These are phyloP conservation scores for Thecophora atra DNA, from an alignment of 2,888 invertebrate genomes.

Conservation along the genomic window DNA sequence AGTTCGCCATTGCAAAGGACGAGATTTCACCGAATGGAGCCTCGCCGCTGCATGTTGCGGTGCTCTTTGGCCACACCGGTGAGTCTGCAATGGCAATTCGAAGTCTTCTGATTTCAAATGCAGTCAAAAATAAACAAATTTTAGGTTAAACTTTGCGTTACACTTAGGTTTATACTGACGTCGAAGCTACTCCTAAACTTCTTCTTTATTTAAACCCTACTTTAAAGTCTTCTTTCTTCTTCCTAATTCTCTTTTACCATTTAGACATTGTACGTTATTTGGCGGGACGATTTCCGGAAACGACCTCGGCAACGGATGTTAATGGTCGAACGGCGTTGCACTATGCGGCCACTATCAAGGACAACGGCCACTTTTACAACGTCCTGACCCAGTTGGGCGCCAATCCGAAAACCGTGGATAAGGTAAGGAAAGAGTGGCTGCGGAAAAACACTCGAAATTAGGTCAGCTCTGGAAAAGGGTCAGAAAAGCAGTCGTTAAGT, in stretches of 20 bases:
- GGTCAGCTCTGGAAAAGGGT: too few relatives aligned
- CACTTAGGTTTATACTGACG: too few relatives aligned
- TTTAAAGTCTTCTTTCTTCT: not conserved
- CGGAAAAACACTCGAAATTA: too few relatives aligned
- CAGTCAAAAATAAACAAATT: too few relatives aligned
- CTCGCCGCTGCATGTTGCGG: conserved; percentile 87
- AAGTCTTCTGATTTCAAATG: too few relatives aligned
- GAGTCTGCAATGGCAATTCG: conserved; percentile 50
- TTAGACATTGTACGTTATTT: conserved; percentile 70
- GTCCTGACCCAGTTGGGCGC: conserved; percentile 86
- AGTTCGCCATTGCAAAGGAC: conserved; percentile 90
- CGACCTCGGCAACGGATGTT: conserved; percentile 80
- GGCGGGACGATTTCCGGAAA: conserved; percentile 86
- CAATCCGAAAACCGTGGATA: conserved; percentile 83
- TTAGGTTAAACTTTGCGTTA: too few relatives aligned
- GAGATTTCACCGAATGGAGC: conserved; percentile 83
- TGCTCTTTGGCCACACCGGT: conserved; percentile 84
- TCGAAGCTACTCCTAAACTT: too few relatives aligned
- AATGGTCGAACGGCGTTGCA: conserved; percentile 88
- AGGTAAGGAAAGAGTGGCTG: conserved; percentile 69
- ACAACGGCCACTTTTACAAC: conserved; percentile 89
- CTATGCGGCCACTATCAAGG: conserved; percentile 84
- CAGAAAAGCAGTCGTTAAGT: too few relatives aligned
- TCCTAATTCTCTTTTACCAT: not conserved
- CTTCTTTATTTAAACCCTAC: not conserved